phyloP scores from a whole-genome alignment of 2,113 vertebrate species.

The Orientallactaga bullata region DNA sequence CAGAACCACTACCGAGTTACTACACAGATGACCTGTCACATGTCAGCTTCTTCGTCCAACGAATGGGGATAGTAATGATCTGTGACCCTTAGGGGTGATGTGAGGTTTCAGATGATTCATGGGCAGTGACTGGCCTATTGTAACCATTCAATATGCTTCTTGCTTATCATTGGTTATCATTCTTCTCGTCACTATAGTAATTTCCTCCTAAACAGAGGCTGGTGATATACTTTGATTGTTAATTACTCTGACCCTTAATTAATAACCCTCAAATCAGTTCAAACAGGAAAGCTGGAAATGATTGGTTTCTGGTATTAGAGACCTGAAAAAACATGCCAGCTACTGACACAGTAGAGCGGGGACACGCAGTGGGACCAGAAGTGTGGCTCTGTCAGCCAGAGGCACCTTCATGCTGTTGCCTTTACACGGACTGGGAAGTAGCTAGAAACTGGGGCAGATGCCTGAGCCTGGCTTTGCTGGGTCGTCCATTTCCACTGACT shows the following conservation, averaged over 20 bases:
- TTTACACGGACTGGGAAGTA: fast-evolving
- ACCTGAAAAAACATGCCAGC: not conserved
- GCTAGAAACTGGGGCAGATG: not conserved
- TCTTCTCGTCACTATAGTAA: not conserved
- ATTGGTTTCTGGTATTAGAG: not conserved
- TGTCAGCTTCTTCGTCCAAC: not conserved
- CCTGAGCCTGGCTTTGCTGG: not conserved
- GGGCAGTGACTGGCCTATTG: fast-evolving
- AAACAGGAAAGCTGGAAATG: not conserved
- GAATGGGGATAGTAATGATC: too few relatives aligned
- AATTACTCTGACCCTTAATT: slow-evolving; percentile 48
- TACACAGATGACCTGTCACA: not conserved
- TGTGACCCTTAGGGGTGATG: not conserved
- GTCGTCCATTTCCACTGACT: not conserved
- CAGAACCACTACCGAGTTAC: not conserved
- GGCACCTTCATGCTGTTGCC: not conserved
- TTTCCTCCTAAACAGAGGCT: not conserved
- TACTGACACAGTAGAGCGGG: not conserved
- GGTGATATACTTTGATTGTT: slow-evolving; percentile 43
- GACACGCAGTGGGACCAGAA: fast-evolving
- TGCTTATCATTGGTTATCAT: not conserved
- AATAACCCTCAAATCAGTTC: not conserved
- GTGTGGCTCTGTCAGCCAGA: not conserved
- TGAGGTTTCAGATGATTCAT: not conserved
- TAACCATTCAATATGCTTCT: not conserved